Base-by-base conservation (phyloP, 1,140 invertebrate species). In the Spodoptera frugiperda region DNA sequence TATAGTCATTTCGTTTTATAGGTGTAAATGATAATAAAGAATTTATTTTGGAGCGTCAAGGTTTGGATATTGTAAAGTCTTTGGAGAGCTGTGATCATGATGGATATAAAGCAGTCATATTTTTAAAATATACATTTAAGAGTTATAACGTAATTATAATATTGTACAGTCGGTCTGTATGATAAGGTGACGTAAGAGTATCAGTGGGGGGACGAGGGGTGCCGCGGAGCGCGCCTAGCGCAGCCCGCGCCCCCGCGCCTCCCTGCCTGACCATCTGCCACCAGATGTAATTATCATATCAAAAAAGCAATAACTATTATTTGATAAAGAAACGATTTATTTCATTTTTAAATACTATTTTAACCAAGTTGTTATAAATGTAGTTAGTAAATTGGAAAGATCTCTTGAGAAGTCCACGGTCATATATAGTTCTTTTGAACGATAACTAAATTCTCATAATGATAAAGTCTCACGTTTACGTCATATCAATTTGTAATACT, bases 1-100 rank as follows among this genome's bases (percentile, higher is more conserved):
- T 90, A 90, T 92, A 94, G 91, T 94, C 91, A 93, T 94, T 94
- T 94, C 90, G 87, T 92, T 94, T 92, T 89, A 89, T 93, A 92
- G 90, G 88, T 93, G 84, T 93, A 92, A 91, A 88, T 86, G 84
- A 86, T 91, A 88, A 90, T 88, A 87, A 90, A 91, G 90, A 92
- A 93, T 93, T 91, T 93, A 93, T 93, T 93, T 93, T 91, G 92
- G 91, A 88, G 87, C 80, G 89, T 92, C 87, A 84, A 75, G 90
- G 87, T 91, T 85, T 80, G 91, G 90, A 90, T 90, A 89, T 88
- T 86, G 91, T 91, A 91, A 92, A 88, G 90, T 92, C 89, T 92
- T 90, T 87, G 92, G 91, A 92, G 85, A 89, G 92, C 92, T 94
- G 92, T 94, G 92, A 94, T 94, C 86, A 88, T 85, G 92, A 92